phyloP scores from a whole-genome alignment of 2,113 vertebrate genomes.

The Myxocyprinus asiaticus region DNA sequence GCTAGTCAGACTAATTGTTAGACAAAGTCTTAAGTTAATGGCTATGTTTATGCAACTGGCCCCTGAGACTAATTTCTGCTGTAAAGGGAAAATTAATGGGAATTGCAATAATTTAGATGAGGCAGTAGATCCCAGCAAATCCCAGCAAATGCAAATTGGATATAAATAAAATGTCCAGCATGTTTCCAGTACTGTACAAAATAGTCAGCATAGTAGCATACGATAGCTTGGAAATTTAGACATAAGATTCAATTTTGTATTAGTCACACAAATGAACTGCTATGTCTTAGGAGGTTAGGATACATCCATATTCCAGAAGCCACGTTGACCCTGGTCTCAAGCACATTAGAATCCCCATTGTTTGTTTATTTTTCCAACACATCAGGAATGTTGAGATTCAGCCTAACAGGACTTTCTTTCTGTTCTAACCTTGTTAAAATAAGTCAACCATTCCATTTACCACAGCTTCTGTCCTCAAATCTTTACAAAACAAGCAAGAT shows the following conservation, averaged over 20 bases:
- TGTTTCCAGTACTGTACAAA: not conserved
- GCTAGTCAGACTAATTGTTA: too few species aligned
- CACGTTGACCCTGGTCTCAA: not conserved
- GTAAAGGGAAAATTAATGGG: not conserved
- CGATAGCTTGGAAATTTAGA: not conserved
- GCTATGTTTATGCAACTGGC: too few species aligned
- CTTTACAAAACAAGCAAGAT: not conserved
- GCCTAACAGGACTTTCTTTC: not conserved
- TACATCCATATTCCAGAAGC: not conserved
- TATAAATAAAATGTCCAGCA: not conserved
- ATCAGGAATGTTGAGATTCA: slow-evolving; percentile 16
- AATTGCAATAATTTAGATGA: not conserved
- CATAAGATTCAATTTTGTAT: not conserved
- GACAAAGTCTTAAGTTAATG: too few species aligned
- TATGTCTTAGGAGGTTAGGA: not conserved
- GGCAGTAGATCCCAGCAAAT: not conserved
- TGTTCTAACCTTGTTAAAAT: slow-evolving; percentile 21
- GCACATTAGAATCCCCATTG: slow-evolving; percentile 29
- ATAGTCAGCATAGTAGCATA: too few species aligned
- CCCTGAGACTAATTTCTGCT: not conserved
- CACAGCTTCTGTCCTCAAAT: not conserved
- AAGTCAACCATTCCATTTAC: slow-evolving; percentile 8
- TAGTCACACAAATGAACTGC: not conserved
- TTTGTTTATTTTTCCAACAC: slow-evolving; percentile 40
- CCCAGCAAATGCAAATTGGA: not conserved